phyloP scores from a whole-genome alignment of 2,888 invertebrate species.

The Toxonevra muliebris region DNA sequence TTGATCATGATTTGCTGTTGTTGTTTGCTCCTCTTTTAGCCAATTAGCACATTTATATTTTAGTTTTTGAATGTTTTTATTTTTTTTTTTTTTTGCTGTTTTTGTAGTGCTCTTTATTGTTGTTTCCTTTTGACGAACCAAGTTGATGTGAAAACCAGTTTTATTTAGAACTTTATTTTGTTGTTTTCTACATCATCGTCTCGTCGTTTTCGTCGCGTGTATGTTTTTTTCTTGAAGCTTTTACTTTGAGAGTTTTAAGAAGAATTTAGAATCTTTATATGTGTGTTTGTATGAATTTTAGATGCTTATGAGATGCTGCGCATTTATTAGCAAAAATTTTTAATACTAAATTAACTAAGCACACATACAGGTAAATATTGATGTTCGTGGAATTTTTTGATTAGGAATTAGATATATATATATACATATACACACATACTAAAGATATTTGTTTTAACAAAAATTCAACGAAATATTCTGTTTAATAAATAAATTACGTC shows the following conservation, averaged over 20 bases:
- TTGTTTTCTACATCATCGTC: not conserved
- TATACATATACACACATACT: not conserved
- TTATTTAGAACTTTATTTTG: constrained; percentile 7
- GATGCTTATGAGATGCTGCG: not conserved
- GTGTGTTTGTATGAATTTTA: not conserved
- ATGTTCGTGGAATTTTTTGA: no score
- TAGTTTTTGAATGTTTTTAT: not conserved
- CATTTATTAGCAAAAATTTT: constrained; percentile 16
- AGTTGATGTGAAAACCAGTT: constrained; percentile 37
- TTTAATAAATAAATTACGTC: no score
- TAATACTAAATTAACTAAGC: not conserved
- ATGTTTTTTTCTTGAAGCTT: not conserved
- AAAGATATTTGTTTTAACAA: no score
- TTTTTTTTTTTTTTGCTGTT: constrained; percentile 14
- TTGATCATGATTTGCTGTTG: not conserved
- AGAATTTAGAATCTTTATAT: constrained; percentile 1
- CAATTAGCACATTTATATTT: constrained; percentile 32
- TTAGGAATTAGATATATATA: not conserved
- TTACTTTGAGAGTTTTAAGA: not conserved
- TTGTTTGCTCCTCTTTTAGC: constrained; percentile 15
- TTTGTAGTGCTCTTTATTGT: not conserved
- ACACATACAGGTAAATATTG: constrained; percentile 6
- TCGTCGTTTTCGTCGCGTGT: no score
- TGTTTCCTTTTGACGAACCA: not conserved
- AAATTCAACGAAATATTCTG: no score